Evolutionary conservation across 1,140 invertebrate species (phyloP).

Genomic region (Calosoma granatense): DNA sequence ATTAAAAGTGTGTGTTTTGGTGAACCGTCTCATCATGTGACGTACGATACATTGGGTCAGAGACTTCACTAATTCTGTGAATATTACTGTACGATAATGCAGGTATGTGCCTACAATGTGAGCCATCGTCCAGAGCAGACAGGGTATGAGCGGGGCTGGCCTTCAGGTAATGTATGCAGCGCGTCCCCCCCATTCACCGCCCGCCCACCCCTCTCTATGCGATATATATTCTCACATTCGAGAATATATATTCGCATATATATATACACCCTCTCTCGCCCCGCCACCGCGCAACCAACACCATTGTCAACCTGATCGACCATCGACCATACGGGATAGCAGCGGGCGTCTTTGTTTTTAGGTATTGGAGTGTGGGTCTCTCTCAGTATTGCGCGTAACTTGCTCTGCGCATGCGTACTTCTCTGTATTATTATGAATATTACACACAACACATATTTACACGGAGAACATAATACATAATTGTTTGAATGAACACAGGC

Average conservation of each 20-base stretch:
- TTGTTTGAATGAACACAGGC: no score
- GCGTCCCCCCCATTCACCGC: conserved; percentile 2
- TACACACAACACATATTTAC: no score
- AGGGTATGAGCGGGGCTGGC: conserved; percentile 26
- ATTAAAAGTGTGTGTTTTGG: not conserved
- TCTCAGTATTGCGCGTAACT: conserved; percentile 20
- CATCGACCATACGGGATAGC: conserved; percentile 14
- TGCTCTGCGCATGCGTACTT: conserved; percentile 19
- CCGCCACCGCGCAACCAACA: no score
- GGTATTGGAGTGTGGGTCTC: conserved; percentile 27
- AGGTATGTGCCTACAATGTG: conserved; percentile 26
- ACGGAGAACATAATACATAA: no score
- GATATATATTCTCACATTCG: no score
- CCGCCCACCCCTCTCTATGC: no score
- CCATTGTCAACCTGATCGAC: no score
- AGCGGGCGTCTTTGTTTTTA: conserved; percentile 28
- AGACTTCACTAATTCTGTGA: conserved; percentile 28
- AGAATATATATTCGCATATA: no score
- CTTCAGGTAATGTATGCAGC: conserved; percentile 31
- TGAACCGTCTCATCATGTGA: conserved; percentile 2
- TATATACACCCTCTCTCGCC: no score
- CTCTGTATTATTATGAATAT: conserved; percentile 10
- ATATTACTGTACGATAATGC: conserved; percentile 32
- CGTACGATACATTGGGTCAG: not conserved
- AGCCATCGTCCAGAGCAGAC: conserved; percentile 16